These are phyloP conservation scores for Eustalomyia histrio DNA, from an alignment of 2,888 invertebrate genomes.

Conservation along the genomic window DNA sequence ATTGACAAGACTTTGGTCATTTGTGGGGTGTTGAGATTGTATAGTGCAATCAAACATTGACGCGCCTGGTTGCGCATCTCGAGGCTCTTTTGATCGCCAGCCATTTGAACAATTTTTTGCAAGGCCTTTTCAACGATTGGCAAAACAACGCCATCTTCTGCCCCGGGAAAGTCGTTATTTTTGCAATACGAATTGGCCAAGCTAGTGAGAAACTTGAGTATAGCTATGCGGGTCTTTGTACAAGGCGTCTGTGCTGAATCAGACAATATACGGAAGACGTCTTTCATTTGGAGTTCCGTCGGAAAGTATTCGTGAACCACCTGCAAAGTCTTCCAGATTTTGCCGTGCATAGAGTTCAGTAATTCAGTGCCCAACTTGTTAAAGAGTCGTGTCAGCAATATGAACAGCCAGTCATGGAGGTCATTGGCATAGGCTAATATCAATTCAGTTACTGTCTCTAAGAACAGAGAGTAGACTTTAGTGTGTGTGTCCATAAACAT, in stretches of 20 bases:
- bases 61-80: slow-evolving; percentile 85
- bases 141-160: slow-evolving; percentile 73
- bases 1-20: slow-evolving; percentile 89
- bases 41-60: slow-evolving; percentile 89
- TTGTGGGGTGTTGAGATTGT: slow-evolving; percentile 94
- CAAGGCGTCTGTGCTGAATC: slow-evolving; percentile 97
- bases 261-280: slow-evolving; percentile 88
- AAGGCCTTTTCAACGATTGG: slow-evolving; percentile 84
- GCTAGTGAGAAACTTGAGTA: slow-evolving; percentile 87
- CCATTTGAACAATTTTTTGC: slow-evolving; percentile 86
- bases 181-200: slow-evolving; percentile 84
- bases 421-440: slow-evolving; percentile 92
- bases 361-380: slow-evolving; percentile 95
- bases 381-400: slow-evolving; percentile 90
- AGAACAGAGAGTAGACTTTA: slow-evolving; percentile 94
- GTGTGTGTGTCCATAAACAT: slow-evolving; percentile 99
- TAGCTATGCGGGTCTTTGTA: slow-evolving; percentile 87
- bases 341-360: slow-evolving; percentile 93
- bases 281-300: slow-evolving; percentile 83
- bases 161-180: slow-evolving; percentile 78
- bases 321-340: slow-evolving; percentile 92
- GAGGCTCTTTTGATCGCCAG: slow-evolving; percentile 84
- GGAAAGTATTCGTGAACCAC: slow-evolving; percentile 87
- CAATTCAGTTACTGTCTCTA: slow-evolving; percentile 95
- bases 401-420: slow-evolving; percentile 95